Evolutionary conservation across 2,888 invertebrate species (phyloP).

Genomic region (Apamea sordens): DNA sequence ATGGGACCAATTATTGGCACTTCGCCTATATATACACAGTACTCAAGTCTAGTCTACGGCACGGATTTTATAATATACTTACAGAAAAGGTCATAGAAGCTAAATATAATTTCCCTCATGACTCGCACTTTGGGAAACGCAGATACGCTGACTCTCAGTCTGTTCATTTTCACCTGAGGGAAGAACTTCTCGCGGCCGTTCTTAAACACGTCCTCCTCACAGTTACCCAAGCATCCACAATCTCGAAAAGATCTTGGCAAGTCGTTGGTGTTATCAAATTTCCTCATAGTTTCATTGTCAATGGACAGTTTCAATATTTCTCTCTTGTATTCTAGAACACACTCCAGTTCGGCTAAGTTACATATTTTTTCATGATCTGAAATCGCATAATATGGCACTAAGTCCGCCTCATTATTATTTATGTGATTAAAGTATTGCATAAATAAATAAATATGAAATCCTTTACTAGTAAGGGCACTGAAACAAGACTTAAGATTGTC

Average conservation of each 20-base stretch:
- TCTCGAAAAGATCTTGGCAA: slow-evolving; percentile 79
- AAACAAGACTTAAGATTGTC: not conserved
- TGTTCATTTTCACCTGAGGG: slow-evolving; percentile 70
- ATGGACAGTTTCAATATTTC: slow-evolving; percentile 79
- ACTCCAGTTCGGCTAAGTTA: slow-evolving; percentile 79
- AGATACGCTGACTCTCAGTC: slow-evolving; percentile 88
- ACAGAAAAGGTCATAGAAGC: slow-evolving; percentile 93
- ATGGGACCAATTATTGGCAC: not conserved
- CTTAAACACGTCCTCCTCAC: slow-evolving; percentile 81
- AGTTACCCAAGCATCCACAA: slow-evolving; percentile 82
- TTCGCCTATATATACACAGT: not conserved
- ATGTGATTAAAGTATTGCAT: not conserved
- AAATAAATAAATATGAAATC: not conserved
- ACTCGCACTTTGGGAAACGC: slow-evolving; percentile 93
- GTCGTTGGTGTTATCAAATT: slow-evolving; percentile 64
- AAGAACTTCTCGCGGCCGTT: slow-evolving; percentile 78
- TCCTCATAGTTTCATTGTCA: slow-evolving; percentile 71
- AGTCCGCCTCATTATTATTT: not conserved
- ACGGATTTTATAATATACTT: slow-evolving; percentile 45
- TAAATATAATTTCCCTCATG: slow-evolving; percentile 92
- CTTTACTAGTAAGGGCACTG: not conserved
- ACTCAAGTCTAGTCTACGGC: not conserved
- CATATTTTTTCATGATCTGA: slow-evolving; percentile 83
- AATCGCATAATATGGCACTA: slow-evolving; percentile 32
- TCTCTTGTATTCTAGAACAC: slow-evolving; percentile 78